A percentile compares a stretch with the other conserved stretches of the same genome.
phyloP scores from a whole-genome alignment of 2,113 vertebrate species.

The Progne subis region DNA sequence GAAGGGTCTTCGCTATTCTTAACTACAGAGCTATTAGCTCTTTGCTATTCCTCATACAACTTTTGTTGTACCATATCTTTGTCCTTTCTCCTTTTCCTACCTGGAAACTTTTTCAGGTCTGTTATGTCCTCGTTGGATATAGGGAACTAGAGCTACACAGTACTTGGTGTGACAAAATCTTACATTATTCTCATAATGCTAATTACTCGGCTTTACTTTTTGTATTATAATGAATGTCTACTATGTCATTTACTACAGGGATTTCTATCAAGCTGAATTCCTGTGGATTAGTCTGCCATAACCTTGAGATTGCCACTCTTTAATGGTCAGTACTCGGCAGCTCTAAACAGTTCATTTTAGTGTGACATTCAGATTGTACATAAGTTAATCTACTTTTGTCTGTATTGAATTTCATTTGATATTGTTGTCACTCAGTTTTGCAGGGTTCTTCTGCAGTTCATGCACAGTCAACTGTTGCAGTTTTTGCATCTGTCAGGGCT shows the following conservation, averaged over 20 bases:
- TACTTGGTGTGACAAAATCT: background rate
- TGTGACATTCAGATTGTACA: fast-evolving
- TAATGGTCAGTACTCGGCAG: background rate
- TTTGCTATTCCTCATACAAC: background rate
- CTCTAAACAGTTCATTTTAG: background rate
- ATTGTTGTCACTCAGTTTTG: background rate
- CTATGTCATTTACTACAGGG: background rate
- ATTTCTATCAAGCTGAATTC: background rate
- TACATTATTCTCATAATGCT: background rate
- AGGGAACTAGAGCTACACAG: background rate
- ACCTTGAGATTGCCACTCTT: background rate
- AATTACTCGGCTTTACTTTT: background rate
- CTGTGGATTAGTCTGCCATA: background rate
- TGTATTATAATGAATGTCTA: background rate
- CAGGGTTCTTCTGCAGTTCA: background rate
- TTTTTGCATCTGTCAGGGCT: background rate
- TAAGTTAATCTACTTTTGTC: background rate
- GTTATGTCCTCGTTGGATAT: background rate
- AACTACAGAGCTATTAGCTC: background rate
- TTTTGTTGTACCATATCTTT: background rate
- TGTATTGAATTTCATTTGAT: background rate
- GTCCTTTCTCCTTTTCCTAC: background rate
- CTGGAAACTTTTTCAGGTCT: background rate
- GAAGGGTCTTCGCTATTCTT: background rate
- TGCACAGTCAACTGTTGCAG: background rate